Evolutionary conservation across 2,888 invertebrate species (phyloP).

Genomic region (Allolobophora icterica): DNA sequence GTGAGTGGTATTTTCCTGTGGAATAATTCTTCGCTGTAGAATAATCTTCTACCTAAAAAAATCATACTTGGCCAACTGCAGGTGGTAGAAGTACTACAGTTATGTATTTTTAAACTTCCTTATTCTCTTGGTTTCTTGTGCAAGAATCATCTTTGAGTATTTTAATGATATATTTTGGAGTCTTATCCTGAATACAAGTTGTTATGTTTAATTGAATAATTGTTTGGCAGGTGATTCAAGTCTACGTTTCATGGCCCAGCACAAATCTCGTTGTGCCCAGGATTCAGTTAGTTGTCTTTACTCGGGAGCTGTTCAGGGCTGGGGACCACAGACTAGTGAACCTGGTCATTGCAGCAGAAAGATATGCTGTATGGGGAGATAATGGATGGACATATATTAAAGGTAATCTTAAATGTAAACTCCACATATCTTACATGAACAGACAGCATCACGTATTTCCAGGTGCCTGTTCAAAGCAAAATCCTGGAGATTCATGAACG

Average conservation of each 20-base stretch:
- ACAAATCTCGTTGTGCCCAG: constrained; percentile 50
- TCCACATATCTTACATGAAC: no score
- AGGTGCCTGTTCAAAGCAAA: no score
- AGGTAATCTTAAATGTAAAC: constrained; percentile 18
- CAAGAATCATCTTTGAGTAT: not conserved
- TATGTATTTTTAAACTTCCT: not conserved
- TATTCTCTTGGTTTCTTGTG: not conserved
- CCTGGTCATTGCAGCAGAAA: constrained; percentile 48
- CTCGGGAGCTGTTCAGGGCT: constrained; percentile 40
- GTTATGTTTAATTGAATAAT: not conserved
- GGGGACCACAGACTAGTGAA: constrained; percentile 38
- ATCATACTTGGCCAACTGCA: not conserved
- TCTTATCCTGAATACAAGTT: not conserved
- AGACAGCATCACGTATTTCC: not conserved
- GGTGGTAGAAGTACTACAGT: constrained; percentile 39
- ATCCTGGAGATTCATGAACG: no score
- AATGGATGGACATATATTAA: constrained; percentile 41
- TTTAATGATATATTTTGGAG: not conserved
- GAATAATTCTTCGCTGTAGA: no score
- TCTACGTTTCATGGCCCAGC: constrained; percentile 55
- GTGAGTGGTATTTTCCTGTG: no score
- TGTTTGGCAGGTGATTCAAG: constrained; percentile 54
- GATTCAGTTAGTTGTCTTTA: constrained; percentile 53
- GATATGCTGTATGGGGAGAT: constrained; percentile 55
- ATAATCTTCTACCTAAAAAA: not conserved